A percentile compares a stretch with the other conserved stretches of the same genome.
These are phyloP conservation scores for Hippotragus niger DNA, from an alignment of 2,113 vertebrate species.

Conservation along the genomic window DNA sequence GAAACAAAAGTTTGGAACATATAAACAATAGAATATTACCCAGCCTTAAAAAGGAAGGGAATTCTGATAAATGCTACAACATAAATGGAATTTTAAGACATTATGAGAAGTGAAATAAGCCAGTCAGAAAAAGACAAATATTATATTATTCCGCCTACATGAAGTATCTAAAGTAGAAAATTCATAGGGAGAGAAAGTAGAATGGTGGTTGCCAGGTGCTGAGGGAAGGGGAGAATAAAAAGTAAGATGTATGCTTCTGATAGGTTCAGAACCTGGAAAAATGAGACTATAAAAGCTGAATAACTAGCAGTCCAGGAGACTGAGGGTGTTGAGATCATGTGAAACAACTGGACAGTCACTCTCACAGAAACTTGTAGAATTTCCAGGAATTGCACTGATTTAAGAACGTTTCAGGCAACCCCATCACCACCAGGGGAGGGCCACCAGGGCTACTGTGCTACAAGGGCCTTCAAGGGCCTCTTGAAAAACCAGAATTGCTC, in stretches of 20 bases:
- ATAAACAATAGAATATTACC: not conserved
- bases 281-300: not conserved
- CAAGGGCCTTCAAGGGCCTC: constrained; percentile 63
- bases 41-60: not conserved
- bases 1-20: not conserved
- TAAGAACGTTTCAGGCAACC: constrained; percentile 59
- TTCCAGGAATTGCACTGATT: constrained; percentile 56
- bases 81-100: not conserved
- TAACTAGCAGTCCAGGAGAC: not conserved
- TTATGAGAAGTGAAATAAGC: not conserved
- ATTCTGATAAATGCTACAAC: not conserved
- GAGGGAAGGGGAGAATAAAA: not conserved
- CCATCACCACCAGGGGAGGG: constrained; percentile 39
- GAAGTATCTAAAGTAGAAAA: not conserved
- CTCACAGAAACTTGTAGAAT: not conserved
- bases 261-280: constrained; percentile 24
- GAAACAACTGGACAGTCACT: constrained; percentile 43
- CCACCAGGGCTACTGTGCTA: constrained; percentile 61
- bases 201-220: not conserved
- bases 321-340: constrained; percentile 4
- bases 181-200: not conserved
- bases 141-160: not conserved
- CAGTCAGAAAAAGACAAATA: not conserved
- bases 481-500: constrained; percentile 70
- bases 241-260: not conserved